Evolutionary conservation across 2,888 invertebrate genomes (phyloP), one percentile per base, ranked within the genome.

Genomic region (Drosophila ezoana): DNA sequence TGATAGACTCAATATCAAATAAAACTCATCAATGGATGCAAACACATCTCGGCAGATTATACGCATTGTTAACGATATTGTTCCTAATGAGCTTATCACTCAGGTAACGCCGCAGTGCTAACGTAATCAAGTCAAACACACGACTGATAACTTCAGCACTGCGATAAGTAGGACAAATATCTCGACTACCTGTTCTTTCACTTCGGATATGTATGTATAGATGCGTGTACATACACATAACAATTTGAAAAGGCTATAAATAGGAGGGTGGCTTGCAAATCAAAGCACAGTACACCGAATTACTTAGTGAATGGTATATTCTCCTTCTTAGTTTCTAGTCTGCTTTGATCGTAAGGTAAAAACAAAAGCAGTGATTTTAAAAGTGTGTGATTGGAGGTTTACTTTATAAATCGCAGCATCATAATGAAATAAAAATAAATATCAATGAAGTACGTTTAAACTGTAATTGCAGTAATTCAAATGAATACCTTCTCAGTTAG

Each of bases 91-190:
- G 57, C 79, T 72, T 77, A 77, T 80, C 82, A 54, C 65, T 65
- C 59, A 69, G 45, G 59, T 72, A 70, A 73, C 76, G 51, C 79
- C 85, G 82, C 87, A 83, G 79, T 83, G 72, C 66, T 63, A 85
- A 65, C 79, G 82, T 86, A 83, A 86, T 74, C 68, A 69, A 72
- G 49, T 59, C 64, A 83, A 87, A 87, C 73, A 84, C 62, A 44
- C 58, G 65, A 54, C 61, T 70, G 76, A 74, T 65, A 67, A 71
- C 57, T 73, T 57, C 18, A 60, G 48, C 44, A 53, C 28, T 41
- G 53, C 45, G 86, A 84, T 84, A 76, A 85, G 66, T 59, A 66
- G 63, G 60, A 48, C 71, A 84, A 82, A 78, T 70, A 72, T 41
- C 65, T 58, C 23, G 41, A 58, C 66, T 72, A 62, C 66, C 58